A percentile compares a stretch with the other conserved stretches of the same genome.
These are phyloP conservation scores for Plutomurus gul DNA, from an alignment of 1,140 invertebrate species.

Conservation along the genomic window DNA sequence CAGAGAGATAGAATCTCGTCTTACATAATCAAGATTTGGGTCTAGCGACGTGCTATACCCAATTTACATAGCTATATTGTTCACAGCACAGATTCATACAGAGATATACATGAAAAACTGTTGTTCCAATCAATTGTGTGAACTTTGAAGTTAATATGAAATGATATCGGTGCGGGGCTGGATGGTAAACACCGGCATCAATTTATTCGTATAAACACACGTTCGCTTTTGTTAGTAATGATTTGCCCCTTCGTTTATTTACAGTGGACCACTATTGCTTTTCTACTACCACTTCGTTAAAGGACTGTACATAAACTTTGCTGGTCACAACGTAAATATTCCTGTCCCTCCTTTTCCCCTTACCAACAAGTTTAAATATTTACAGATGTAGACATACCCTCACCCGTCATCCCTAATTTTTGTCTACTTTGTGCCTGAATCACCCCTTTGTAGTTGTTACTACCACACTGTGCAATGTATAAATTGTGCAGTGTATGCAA, in stretches of 20 bases:
- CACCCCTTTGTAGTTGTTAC: no score
- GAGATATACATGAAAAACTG: background rate
- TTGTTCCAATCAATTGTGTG: constrained; percentile 3
- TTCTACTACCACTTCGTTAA: background rate
- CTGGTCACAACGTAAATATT: background rate
- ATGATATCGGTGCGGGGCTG: background rate
- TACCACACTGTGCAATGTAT: no score
- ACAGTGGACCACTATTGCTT: constrained; percentile 30
- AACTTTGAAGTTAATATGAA: constrained; percentile 10
- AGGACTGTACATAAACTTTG: background rate
- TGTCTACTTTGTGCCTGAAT: no score
- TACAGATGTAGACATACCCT: background rate
- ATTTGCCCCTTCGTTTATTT: constrained; percentile 35
- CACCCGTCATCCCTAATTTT: background rate
- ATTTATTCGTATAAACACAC: constrained; percentile 40
- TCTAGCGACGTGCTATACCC: background rate
- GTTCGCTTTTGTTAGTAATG: constrained; percentile 14
- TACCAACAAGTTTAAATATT: background rate
- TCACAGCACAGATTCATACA: background rate
- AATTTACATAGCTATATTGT: background rate
- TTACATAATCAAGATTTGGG: background rate
- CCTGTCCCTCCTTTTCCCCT: background rate
- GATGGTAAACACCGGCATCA: constrained; percentile 34
- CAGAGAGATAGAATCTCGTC: no score
- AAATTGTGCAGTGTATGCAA: no score